These are phyloP conservation scores for Amphiprion ocellaris DNA, from an alignment of 2,113 vertebrate species.

Conservation along the genomic window DNA sequence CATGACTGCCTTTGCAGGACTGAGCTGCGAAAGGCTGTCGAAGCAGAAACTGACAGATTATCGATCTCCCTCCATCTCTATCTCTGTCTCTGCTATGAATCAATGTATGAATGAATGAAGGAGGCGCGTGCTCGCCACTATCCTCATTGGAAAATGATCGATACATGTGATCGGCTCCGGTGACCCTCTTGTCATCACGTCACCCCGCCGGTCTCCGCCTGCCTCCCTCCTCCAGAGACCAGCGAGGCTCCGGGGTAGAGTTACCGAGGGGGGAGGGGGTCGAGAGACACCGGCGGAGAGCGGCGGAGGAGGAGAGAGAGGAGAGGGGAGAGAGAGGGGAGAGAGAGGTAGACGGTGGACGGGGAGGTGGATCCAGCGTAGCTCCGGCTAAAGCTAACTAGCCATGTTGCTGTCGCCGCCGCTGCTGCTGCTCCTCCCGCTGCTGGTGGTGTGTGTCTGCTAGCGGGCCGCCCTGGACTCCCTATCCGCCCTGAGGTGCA, in stretches of 20 bases:
- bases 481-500: slow-evolving; percentile 82
- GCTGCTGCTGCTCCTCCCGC: slow-evolving; percentile 55
- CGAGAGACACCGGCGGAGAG: slow-evolving; percentile 63
- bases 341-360: slow-evolving; percentile 2
- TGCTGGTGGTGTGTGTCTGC: slow-evolving; percentile 72
- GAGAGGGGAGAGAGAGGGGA: neutral
- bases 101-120: slow-evolving; percentile 35
- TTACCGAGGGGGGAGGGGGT: slow-evolving; percentile 58
- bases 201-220: slow-evolving; percentile 38
- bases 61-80: slow-evolving; percentile 17
- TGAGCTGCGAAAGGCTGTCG: neutral
- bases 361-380: slow-evolving; percentile 61
- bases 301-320: neutral
- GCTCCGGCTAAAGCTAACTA: slow-evolving; percentile 79
- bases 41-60: slow-evolving; percentile 1
- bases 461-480: slow-evolving; percentile 83
- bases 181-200: slow-evolving; percentile 52
- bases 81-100: slow-evolving; percentile 31
- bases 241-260: slow-evolving; percentile 59
- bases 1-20: neutral
- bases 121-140: slow-evolving; percentile 8
- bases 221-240: slow-evolving; percentile 40
- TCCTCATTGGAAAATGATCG: neutral
- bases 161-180: too few relatives aligned
- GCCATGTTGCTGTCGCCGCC: slow-evolving; percentile 71